Evolutionary conservation across 2,797 vertebrate species (phyloP).

Genomic region (Leuciscus waleckii): DNA sequence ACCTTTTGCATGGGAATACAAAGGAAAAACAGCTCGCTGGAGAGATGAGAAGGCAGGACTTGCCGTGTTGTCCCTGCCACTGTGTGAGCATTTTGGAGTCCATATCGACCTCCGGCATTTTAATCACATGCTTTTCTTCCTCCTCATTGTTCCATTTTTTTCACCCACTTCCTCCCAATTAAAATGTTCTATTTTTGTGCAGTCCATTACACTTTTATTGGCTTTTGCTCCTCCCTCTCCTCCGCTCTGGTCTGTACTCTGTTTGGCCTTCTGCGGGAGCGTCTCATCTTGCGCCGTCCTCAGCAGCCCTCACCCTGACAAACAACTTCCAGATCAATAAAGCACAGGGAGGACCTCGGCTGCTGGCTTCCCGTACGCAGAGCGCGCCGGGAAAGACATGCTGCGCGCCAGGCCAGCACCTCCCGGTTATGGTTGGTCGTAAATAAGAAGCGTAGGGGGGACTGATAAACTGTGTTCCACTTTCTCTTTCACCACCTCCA

Average conservation of each 20-base stretch:
- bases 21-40: constrained; percentile 6
- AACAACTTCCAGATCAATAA: constrained; percentile 54
- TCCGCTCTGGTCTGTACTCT: constrained; percentile 51
- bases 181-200: constrained; percentile 61
- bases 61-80: constrained; percentile 5
- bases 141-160: constrained; percentile 61
- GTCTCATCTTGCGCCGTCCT: neutral
- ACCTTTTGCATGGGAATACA: constrained; percentile 21
- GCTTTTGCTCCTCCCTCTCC: constrained; percentile 50
- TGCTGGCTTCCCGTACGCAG: constrained; percentile 56
- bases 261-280: neutral
- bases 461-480: neutral
- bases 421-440: constrained; percentile 26
- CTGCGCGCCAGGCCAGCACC: neutral
- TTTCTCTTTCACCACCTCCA: constrained; percentile 29
- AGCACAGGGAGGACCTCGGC: constrained; percentile 47
- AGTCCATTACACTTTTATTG: constrained; percentile 57
- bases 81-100: constrained; percentile 29
- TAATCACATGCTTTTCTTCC: constrained; percentile 61
- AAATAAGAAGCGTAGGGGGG: constrained; percentile 38
- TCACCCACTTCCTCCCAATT: constrained; percentile 61
- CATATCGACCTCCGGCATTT: constrained; percentile 49
- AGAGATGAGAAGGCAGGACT: constrained; percentile 18
- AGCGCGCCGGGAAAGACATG: constrained; percentile 2
- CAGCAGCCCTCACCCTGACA: constrained; percentile 47